Conservation (phyloP, 1,140 invertebrate species). For the Philaenus spumarius region DNA sequence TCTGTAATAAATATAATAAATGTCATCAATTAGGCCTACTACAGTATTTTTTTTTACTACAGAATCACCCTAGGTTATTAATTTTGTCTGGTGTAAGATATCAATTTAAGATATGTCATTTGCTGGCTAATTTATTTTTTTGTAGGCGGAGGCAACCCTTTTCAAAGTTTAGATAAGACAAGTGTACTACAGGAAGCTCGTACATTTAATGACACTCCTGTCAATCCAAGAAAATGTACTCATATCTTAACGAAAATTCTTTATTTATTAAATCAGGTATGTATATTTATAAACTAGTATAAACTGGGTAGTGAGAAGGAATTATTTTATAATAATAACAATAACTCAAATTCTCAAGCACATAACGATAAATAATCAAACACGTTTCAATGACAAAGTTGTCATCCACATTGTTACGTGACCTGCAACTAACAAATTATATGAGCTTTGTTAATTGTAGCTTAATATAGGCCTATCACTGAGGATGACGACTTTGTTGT, state of each 20-base stretch:
- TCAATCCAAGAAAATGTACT: constrained; percentile 95
- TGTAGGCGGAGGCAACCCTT: constrained; percentile 72
- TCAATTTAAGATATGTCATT: background rate
- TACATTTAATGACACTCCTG: constrained; percentile 95
- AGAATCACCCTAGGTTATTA: background rate
- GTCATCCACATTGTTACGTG: no score
- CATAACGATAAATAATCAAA: no score
- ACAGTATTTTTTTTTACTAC: background rate
- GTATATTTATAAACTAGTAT: background rate
- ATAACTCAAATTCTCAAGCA: no score
- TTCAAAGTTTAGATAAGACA: constrained; percentile 91
- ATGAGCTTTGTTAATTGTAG: no score
- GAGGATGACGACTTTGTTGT: no score
- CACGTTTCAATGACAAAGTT: no score
- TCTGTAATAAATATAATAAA: background rate
- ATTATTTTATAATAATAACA: no score
- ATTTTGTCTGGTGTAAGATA: background rate
- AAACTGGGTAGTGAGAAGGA: no score
- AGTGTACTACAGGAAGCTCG: constrained; percentile 94
- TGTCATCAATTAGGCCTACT: background rate
- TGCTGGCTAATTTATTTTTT: constrained; percentile 27
- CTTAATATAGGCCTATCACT: no score
- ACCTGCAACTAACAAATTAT: no score
- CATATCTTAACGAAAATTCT: constrained; percentile 94
- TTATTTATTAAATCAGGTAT: constrained; percentile 83